Base-by-base conservation (phyloP, 2,888 invertebrate genomes). In the Metellina segmentata region DNA sequence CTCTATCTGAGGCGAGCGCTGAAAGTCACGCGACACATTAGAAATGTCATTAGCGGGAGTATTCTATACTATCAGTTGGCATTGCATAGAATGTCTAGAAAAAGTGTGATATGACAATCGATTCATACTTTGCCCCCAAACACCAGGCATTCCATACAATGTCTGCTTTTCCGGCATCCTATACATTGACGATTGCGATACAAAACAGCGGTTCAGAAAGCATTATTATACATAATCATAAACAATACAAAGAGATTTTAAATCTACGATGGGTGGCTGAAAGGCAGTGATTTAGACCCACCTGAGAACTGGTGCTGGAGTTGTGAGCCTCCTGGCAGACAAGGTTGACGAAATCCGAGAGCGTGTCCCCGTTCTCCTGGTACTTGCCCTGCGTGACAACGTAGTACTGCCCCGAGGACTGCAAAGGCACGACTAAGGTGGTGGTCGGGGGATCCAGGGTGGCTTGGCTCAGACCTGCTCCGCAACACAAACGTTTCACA, bases 331-430 rank as follows among this genome's bases (percentile, higher is more conserved):
- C 99, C 95, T 98, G 98, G 95, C 99, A 99, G 86, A 99, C 99
- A 94, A 99, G 98, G 74, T 98, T 98, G 93, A 99, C 99, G 95
- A 99, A 99, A 95, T 99, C 99, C 5, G 98, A 97, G 93, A 99
- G 96, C 0, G 98, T 98, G 95, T 99, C 98, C 0, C 97, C 97
- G 94, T 97, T 97, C 95, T 98, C 98, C 83, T 97, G 96, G 95
- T 98, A 97, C 95, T 97, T 97, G 93, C 96, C 96, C 87, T 96
- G 95, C 13, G 92, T 85, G n/a, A 92, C 90, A 19, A 90, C 53
- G 72, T 92, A 92, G 72, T 87, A 85, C 8, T 90, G 90, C 7
- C 90, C 89, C 20, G 92, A 83, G 71, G 93, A 81, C 72, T 85
- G 89, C 61, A 92, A 86, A 92, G 92, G 89, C 89, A 92, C 85